Conservation (phyloP, 2,797 vertebrate species). For the Melopsittacus undulatus region DNA sequence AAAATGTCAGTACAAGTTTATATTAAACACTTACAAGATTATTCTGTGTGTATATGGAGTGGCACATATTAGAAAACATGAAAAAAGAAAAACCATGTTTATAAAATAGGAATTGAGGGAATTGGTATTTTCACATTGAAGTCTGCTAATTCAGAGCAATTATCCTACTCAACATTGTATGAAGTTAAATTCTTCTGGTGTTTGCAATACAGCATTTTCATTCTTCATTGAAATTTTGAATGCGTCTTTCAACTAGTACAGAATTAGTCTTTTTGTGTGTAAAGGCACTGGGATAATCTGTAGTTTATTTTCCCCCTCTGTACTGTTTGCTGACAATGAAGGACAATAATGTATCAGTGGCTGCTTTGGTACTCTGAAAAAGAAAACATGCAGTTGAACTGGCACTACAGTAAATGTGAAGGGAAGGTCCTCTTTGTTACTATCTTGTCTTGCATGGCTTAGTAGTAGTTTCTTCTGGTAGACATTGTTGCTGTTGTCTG, state of each 20-base stretch:
- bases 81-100: neutral
- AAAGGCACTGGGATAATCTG: neutral
- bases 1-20: neutral
- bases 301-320: neutral
- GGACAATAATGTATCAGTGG: neutral
- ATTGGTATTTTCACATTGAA: neutral
- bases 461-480: neutral
- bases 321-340: neutral
- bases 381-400: neutral
- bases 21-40: neutral
- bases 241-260: neutral
- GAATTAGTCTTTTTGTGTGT: neutral
- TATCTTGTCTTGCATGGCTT: neutral
- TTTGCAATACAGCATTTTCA: neutral
- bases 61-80: neutral
- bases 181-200: neutral
- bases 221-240: neutral
- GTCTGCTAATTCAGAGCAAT: neutral
- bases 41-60: neutral
- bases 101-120: neutral
- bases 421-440: neutral
- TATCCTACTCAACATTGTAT: neutral
- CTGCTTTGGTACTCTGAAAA: neutral
- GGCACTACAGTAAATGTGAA: neutral
- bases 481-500: neutral